Percentiles rank a stretch among this genome's conserved stretches.
phyloP scores from a whole-genome alignment of 2,797 vertebrate species.

The Lithobates pipiens region DNA sequence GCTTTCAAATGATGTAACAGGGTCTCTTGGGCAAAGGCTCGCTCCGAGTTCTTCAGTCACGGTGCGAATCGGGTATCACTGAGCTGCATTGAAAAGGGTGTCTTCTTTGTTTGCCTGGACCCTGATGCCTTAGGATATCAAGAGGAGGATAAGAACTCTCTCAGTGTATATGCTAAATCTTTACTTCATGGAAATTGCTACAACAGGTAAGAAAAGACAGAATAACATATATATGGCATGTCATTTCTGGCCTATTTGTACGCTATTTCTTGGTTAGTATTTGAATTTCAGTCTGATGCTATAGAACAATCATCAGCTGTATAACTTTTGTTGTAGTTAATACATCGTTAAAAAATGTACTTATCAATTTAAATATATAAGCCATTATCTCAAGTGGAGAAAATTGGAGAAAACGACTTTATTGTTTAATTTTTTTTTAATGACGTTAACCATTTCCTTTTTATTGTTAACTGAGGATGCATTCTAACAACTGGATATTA shows the following conservation, averaged over 20 bases:
- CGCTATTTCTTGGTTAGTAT: too few relatives aligned
- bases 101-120: conserved; percentile 90
- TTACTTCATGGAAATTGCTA: conserved; percentile 93
- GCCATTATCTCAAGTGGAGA: too few relatives aligned
- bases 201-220: conserved; percentile 78
- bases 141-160: conserved; percentile 71
- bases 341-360: too few relatives aligned
- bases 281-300: too few relatives aligned
- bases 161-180: conserved; percentile 90
- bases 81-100: conserved; percentile 85
- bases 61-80: conserved; percentile 85
- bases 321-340: too few relatives aligned
- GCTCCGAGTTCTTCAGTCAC: conserved; percentile 80
- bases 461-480: too few relatives aligned
- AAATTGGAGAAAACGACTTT: too few relatives aligned
- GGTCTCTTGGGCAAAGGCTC: conserved; percentile 87
- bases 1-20: conserved; percentile 67
- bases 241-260: neutral
- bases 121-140: conserved; percentile 82
- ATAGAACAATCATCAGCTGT: too few relatives aligned
- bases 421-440: too few relatives aligned
- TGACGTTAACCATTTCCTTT: too few relatives aligned
- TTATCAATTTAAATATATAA: too few relatives aligned
- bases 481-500: too few relatives aligned
- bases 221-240: neutral